Conservation (phyloP, 2,797 vertebrate genomes). For the Diplodus puntazzo region DNA sequence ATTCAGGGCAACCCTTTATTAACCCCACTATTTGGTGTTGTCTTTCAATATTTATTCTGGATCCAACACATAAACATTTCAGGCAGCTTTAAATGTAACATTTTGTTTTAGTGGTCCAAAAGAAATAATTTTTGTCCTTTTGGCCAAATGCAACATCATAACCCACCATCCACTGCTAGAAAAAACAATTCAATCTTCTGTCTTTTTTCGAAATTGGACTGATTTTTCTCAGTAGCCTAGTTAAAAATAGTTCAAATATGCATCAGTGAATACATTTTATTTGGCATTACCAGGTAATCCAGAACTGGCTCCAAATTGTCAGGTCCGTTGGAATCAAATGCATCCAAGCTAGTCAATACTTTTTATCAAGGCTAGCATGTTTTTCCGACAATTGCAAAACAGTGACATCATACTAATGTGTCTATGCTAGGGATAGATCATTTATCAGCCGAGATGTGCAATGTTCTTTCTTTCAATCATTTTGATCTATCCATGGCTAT, state of each 20-base stretch:
- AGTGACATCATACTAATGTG: no score
- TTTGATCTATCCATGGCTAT: no score
- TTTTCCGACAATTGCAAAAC: no score
- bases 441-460: no score
- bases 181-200: background rate
- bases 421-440: no score
- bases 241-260: constrained; percentile 48
- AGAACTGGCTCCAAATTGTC: no score
- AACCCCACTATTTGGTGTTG: constrained; percentile 13
- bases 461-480: no score
- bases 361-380: no score
- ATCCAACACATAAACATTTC: constrained; percentile 6
- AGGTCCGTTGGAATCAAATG: no score
- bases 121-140: background rate
- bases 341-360: no score
- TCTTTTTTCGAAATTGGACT: constrained; percentile 5
- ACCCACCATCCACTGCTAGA: background rate
- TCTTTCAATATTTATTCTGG: constrained; percentile 13
- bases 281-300: constrained; percentile 26
- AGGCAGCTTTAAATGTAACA: background rate
- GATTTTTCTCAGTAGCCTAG: constrained; percentile 17
- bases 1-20: constrained; percentile 20
- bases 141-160: background rate
- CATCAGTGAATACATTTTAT: constrained; percentile 37
- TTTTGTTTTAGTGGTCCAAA: background rate